A percentile compares a stretch with the other conserved stretches of the same genome.
Conservation (phyloP, 2,113 vertebrate species). For the Ceuthmochares aereus region DNA sequence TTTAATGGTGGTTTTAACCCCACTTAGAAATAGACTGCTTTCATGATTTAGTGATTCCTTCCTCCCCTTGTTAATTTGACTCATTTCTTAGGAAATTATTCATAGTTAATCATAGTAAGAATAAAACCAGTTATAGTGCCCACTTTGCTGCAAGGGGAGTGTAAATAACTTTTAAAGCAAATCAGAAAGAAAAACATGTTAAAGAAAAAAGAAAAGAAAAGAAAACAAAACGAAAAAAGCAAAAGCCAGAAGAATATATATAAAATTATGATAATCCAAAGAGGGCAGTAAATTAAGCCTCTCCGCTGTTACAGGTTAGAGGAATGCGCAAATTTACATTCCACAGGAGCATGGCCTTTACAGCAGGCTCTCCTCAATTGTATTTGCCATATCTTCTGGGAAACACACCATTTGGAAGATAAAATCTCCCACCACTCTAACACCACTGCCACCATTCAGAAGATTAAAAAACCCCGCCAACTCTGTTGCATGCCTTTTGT, state of each 20-base stretch:
- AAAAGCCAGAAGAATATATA: conserved; percentile 57
- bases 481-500: conserved; percentile 75
- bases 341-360: conserved; percentile 38
- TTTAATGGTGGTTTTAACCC: conserved; percentile 79
- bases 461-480: conserved; percentile 71
- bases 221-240: background rate
- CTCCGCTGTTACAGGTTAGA: conserved; percentile 56
- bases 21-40: conserved; percentile 78
- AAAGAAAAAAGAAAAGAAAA: background rate
- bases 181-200: conserved; percentile 45
- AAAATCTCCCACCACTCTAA: conserved; percentile 70
- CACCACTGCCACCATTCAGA: conserved; percentile 65
- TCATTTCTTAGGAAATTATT: conserved; percentile 83
- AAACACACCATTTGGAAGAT: conserved; percentile 73
- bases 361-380: conserved; percentile 62
- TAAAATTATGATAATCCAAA: conserved; percentile 39
- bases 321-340: conserved; percentile 68
- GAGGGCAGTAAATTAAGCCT: conserved; percentile 72
- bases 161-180: conserved; percentile 81
- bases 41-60: conserved; percentile 81
- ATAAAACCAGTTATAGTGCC: conserved; percentile 79
- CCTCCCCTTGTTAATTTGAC: conserved; percentile 80
- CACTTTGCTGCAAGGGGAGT: conserved; percentile 76
- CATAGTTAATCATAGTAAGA: conserved; percentile 79
- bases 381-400: conserved; percentile 69